Evolutionary conservation across 2,888 invertebrate genomes (phyloP).

Genomic region (Digitonthophagus gazella): DNA sequence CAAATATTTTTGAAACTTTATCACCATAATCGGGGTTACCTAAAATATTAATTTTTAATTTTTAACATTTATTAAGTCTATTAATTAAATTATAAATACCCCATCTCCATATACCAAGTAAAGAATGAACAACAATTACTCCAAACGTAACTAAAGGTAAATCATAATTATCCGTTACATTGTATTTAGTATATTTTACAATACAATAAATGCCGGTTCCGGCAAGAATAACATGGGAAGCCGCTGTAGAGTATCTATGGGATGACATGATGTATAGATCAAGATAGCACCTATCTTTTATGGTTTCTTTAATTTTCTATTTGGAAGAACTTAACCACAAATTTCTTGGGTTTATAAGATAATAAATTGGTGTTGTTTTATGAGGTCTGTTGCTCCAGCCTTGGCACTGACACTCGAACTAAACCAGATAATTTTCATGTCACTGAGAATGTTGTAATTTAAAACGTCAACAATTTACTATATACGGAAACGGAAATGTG

Average conservation of each 20-base stretch:
- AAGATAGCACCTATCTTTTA: too few relatives aligned
- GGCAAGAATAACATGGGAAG: slow-evolving; percentile 42
- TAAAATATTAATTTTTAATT: slow-evolving; percentile 28
- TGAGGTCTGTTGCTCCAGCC: background rate
- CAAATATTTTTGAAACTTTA: slow-evolving; percentile 37
- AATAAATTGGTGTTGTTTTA: background rate
- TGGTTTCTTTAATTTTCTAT: background rate
- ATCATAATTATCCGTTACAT: slow-evolving; percentile 15
- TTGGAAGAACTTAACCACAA: background rate
- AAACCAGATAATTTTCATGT: background rate
- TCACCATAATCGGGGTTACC: slow-evolving; percentile 46
- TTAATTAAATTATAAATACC: slow-evolving; percentile 33
- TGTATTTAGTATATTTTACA: slow-evolving; percentile 25
- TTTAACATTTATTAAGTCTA: background rate
- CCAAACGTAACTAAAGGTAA: slow-evolving; percentile 41
- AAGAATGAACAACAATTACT: slow-evolving; percentile 41
- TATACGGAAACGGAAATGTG: background rate
- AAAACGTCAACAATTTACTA: background rate
- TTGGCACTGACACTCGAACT: background rate
- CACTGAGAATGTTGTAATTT: background rate
- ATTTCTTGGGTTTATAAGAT: background rate
- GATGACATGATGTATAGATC: background rate
- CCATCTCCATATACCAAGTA: slow-evolving; percentile 46
- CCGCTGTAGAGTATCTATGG: slow-evolving; percentile 39
- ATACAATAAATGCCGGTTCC: slow-evolving; percentile 42